A percentile compares a stretch with the other conserved stretches of the same genome.
Conservation (phyloP, 2,888 invertebrate genomes). For the Steromphala cineraria region DNA sequence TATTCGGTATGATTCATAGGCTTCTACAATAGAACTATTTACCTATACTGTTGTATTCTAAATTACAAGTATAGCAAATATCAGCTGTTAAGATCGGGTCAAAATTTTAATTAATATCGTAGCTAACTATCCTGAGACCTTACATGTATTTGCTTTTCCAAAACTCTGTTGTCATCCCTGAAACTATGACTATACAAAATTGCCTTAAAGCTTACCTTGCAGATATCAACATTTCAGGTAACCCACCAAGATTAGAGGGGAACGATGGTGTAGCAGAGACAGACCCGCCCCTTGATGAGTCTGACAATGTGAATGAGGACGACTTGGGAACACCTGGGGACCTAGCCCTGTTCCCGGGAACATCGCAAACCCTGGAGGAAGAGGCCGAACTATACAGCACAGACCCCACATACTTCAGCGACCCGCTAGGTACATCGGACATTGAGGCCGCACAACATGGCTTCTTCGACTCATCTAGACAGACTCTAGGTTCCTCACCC, state of each 20-base stretch:
- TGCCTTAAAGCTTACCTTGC: too few relatives aligned
- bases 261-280: not conserved
- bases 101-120: too few relatives aligned
- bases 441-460: not conserved
- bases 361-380: not conserved
- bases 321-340: not conserved
- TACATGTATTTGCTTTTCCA: too few relatives aligned
- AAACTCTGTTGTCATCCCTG: too few relatives aligned
- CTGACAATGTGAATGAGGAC: not conserved
- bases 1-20: too few relatives aligned
- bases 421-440: not conserved
- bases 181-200: too few relatives aligned
- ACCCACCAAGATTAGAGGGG: not conserved
- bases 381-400: not conserved
- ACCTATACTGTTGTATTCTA: too few relatives aligned
- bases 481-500: not conserved
- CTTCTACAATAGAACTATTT: too few relatives aligned
- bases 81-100: too few relatives aligned
- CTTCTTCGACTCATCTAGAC: not conserved
- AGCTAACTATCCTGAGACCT: too few relatives aligned
- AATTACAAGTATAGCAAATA: too few relatives aligned
- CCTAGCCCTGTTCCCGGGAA: not conserved
- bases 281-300: not conserved
- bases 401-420: not conserved
- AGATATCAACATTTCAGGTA: not conserved